A percentile compares a stretch with the other conserved stretches of the same genome.
Conservation (phyloP, 2,888 invertebrate genomes). For the Subacronicta megacephala region DNA sequence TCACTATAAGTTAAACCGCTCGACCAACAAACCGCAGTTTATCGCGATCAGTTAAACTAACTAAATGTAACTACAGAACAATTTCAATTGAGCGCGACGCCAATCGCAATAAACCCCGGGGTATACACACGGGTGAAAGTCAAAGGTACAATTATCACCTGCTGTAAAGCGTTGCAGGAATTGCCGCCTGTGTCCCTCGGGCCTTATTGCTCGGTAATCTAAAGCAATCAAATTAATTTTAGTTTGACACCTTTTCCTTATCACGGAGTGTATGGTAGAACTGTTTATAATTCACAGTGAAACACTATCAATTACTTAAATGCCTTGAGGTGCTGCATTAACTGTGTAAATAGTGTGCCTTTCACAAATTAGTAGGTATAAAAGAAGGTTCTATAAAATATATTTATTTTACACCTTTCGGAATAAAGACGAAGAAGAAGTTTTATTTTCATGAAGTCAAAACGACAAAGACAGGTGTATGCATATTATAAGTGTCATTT, state of each 20-base stretch:
- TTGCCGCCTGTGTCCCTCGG: slow-evolving; percentile 52
- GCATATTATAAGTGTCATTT: too few relatives aligned
- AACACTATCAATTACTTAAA: slow-evolving; percentile 45
- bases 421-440: too few relatives aligned
- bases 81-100: slow-evolving; percentile 50
- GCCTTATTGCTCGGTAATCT: slow-evolving; percentile 59
- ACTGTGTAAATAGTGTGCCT: slow-evolving; percentile 17
- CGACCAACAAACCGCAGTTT: slow-evolving; percentile 14
- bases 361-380: neutral
- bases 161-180: slow-evolving; percentile 44
- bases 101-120: slow-evolving; percentile 52
- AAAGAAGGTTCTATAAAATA: too few relatives aligned
- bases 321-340: slow-evolving; percentile 33
- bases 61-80: slow-evolving; percentile 48
- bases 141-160: slow-evolving; percentile 60
- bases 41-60: slow-evolving; percentile 51
- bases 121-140: slow-evolving; percentile 59
- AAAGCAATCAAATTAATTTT: slow-evolving; percentile 62
- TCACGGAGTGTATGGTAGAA: slow-evolving; percentile 28
- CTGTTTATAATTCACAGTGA: slow-evolving; percentile 32
- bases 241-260: slow-evolving; percentile 61
- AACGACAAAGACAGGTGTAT: too few relatives aligned
- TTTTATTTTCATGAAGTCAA: too few relatives aligned
- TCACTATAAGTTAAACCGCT: slow-evolving; percentile 12
- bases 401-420: too few relatives aligned